A percentile compares a stretch with the other conserved stretches of the same genome.
Evolutionary conservation across 2,888 invertebrate species (phyloP).

Genomic region (Rhopalosiphum nymphaeae): DNA sequence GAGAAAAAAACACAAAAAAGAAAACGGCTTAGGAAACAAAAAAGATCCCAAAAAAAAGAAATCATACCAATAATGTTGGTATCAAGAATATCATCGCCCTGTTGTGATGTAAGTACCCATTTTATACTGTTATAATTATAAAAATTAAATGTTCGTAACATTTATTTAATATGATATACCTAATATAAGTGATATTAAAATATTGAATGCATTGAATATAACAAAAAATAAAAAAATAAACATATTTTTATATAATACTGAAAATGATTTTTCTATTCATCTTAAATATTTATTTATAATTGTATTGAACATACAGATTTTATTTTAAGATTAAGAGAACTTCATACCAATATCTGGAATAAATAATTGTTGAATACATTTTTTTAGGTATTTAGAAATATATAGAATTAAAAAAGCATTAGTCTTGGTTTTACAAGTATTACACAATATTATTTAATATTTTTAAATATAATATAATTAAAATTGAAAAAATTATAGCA

Average conservation of each 20-base stretch:
- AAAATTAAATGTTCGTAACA: not conserved
- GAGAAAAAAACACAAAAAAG: constrained; percentile 87
- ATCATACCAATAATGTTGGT: constrained; percentile 68
- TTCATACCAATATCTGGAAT: not conserved
- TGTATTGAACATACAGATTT: not conserved
- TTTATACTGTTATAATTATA: not conserved
- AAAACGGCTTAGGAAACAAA: constrained; percentile 89
- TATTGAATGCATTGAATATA: not conserved
- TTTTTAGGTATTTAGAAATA: too few relatives aligned
- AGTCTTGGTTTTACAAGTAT: not conserved
- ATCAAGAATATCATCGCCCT: constrained; percentile 67
- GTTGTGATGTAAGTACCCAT: constrained; percentile 70
- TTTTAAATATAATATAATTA: not conserved
- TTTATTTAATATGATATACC: not conserved
- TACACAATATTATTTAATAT: not conserved
- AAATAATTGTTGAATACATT: not conserved
- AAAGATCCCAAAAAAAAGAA: constrained; percentile 81
- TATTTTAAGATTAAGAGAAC: not conserved
- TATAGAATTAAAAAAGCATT: not conserved
- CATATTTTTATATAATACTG: not conserved
- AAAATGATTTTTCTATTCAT: not conserved
- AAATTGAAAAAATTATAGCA: too few relatives aligned
- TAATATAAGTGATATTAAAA: not conserved
- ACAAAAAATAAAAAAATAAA: not conserved
- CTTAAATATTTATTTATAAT: not conserved